Conservation (phyloP, 2,888 invertebrate genomes). For the Heliconius ethilla region DNA sequence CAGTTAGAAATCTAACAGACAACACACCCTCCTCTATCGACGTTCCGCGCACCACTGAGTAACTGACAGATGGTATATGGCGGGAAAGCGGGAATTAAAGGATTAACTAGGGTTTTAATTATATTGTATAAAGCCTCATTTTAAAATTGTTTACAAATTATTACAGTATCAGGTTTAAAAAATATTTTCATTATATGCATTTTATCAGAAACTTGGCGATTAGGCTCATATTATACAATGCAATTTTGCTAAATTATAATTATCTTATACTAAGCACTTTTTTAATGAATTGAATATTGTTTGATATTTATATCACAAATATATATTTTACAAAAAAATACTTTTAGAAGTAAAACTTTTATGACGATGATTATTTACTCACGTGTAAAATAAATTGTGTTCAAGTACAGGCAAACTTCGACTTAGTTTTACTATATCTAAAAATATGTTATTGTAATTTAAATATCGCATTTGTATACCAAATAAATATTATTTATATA, state of each 20-base stretch:
- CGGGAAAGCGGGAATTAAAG: slow-evolving; percentile 5
- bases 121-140: background rate
- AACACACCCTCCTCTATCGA: background rate
- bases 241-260: background rate
- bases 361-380: background rate
- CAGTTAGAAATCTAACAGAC: background rate
- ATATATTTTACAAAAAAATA: background rate
- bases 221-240: background rate
- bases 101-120: background rate
- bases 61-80: background rate
- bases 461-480: slow-evolving; percentile 15
- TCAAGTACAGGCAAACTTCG: background rate
- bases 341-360: background rate
- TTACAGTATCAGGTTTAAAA: background rate
- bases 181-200: background rate
- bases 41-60: slow-evolving; percentile 17
- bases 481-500: slow-evolving; percentile 41
- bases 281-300: background rate
- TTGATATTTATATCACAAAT: background rate
- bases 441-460: background rate
- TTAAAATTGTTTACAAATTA: background rate
- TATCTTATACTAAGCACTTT: background rate
- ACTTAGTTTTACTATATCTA: background rate
- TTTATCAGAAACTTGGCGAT: background rate
- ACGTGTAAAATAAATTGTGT: background rate